Conservation (phyloP, 2,888 invertebrate species). For the Ephialtes manifestator region DNA sequence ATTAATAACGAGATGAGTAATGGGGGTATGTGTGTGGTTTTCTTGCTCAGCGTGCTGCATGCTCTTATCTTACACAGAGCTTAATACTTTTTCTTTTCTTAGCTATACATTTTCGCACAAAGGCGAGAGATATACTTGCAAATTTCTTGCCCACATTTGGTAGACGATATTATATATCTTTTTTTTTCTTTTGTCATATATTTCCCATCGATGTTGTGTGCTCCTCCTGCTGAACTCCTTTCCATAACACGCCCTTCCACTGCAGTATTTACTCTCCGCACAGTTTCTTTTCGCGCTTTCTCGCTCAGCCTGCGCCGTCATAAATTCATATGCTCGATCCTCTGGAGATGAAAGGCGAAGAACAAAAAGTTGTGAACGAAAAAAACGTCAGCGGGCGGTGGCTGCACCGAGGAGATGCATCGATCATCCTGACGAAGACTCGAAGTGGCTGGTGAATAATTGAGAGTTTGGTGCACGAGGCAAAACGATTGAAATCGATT, state of each 20-base stretch:
- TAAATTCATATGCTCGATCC: conserved; percentile 54
- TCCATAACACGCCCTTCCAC: conserved; percentile 54
- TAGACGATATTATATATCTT: conserved; percentile 48
- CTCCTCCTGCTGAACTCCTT: conserved; percentile 38
- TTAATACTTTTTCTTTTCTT: conserved; percentile 29
- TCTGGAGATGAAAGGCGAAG: conserved; percentile 16
- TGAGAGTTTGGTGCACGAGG: conserved; percentile 21
- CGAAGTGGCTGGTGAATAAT: conserved; percentile 63
- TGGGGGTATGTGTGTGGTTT: conserved; percentile 27
- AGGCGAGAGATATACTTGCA: conserved; percentile 47
- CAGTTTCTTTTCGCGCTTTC: conserved; percentile 65
- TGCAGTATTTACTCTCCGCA: conserved; percentile 55
- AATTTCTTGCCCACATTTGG: conserved; percentile 62
- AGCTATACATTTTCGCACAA: conserved; percentile 20
- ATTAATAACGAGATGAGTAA: conserved; percentile 68
- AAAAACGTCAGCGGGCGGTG: conserved; percentile 44
- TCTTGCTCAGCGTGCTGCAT: conserved; percentile 35
- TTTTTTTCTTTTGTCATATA: conserved; percentile 29
- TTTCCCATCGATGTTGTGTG: conserved; percentile 7
- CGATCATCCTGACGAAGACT: conserved; percentile 61
- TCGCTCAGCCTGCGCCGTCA: conserved; percentile 45
- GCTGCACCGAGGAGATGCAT: conserved; percentile 51
- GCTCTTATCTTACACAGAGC: conserved; percentile 43
- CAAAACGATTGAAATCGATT: conserved; percentile 53
- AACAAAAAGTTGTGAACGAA: conserved; percentile 23